Conservation (phyloP, 2,888 invertebrate genomes). For the Andrena bicolor region DNA sequence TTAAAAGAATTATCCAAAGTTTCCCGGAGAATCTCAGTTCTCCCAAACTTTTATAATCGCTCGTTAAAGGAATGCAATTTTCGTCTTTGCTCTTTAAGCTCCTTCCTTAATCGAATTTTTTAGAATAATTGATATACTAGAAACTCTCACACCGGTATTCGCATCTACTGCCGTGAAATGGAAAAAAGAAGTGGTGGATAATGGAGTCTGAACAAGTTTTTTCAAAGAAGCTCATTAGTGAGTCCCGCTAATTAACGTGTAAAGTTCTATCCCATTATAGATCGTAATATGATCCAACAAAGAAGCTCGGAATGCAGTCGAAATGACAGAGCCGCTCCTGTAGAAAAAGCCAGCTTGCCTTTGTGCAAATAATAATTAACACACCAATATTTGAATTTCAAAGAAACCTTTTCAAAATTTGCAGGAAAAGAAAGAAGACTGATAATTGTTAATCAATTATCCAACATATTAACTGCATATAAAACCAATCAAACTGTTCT, state of each 20-base stretch:
- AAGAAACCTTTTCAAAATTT: not conserved
- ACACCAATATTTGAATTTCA: not conserved
- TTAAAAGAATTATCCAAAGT: constrained; percentile 13
- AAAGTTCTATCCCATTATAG: constrained; percentile 12
- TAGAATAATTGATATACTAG: not conserved
- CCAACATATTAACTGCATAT: too few species aligned
- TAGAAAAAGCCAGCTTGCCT: not conserved
- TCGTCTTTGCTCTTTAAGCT: not conserved
- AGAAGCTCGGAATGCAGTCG: not conserved
- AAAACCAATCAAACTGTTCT: too few species aligned
- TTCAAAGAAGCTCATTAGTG: not conserved
- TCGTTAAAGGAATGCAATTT: not conserved
- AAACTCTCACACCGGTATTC: not conserved
- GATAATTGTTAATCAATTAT: too few species aligned
- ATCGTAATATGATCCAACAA: not conserved
- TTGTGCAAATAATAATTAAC: not conserved
- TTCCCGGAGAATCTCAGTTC: not conserved
- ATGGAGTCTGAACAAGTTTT: not conserved
- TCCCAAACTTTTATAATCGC: not conserved
- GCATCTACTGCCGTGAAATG: not conserved
- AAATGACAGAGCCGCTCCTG: not conserved
- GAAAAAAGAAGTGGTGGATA: not conserved
- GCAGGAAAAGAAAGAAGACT: not conserved
- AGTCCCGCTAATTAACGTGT: not conserved
- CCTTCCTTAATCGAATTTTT: not conserved